A percentile compares a stretch with the other conserved stretches of the same genome.
Conservation (phyloP, 2,113 vertebrate species). For the Cathartes aura region DNA sequence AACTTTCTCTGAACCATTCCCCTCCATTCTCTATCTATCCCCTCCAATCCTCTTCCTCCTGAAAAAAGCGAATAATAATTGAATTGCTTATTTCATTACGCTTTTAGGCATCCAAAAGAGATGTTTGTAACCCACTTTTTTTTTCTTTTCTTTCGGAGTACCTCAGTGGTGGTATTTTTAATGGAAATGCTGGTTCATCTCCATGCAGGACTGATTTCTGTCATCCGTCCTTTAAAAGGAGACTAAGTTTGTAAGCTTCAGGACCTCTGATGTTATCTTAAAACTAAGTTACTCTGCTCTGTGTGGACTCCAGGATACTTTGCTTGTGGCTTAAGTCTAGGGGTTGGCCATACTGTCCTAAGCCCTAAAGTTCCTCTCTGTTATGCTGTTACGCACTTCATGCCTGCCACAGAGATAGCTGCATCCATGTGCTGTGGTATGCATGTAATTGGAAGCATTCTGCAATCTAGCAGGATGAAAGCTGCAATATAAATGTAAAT, state of each 20-base stretch:
- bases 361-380: background rate
- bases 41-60: background rate
- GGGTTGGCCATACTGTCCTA: background rate
- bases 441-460: constrained; percentile 1
- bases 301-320: background rate
- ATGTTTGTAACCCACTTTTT: background rate
- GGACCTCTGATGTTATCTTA: background rate
- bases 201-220: background rate
- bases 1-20: background rate
- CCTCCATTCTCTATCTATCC: background rate
- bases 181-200: background rate
- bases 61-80: background rate
- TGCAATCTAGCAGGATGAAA: background rate
- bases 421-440: background rate
- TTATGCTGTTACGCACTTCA: background rate
- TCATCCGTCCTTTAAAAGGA: background rate
- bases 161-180: background rate
- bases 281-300: background rate
- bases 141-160: background rate
- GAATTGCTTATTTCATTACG: background rate
- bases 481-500: constrained; percentile 24
- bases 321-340: background rate
- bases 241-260: background rate
- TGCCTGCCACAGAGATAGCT: background rate
- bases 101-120: background rate